Percentiles rank a stretch among this genome's conserved stretches.
These are phyloP conservation scores for Tangara arthus DNA, from an alignment of 2,797 vertebrate species.

Conservation along the genomic window DNA sequence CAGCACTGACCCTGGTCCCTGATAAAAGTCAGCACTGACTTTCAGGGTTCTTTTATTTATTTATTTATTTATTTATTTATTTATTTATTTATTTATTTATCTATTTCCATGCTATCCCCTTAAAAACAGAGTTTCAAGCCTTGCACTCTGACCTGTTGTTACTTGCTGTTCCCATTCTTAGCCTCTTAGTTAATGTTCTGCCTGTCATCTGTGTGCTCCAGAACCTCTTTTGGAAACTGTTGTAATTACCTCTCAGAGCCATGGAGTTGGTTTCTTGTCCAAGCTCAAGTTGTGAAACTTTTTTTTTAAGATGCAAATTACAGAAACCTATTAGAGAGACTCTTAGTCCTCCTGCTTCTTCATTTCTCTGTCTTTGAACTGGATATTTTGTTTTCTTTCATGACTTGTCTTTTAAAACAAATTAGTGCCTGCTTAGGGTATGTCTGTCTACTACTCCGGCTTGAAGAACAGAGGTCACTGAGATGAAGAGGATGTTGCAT, in stretches of 20 bases:
- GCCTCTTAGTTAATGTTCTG: background rate
- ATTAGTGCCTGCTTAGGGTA: background rate
- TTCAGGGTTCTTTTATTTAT: background rate
- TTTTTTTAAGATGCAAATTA: background rate
- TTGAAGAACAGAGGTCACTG: background rate
- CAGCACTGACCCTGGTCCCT: background rate
- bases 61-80: background rate
- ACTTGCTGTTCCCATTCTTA: background rate
- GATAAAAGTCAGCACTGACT: background rate
- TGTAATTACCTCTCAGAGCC: background rate
- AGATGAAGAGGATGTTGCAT: background rate
- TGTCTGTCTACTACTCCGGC: background rate
- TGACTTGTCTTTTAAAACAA: background rate
- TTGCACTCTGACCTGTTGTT: background rate
- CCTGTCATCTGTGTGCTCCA: background rate
- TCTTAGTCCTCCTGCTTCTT: background rate
- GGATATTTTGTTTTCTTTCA: background rate
- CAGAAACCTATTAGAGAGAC: background rate
- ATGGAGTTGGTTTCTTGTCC: background rate
- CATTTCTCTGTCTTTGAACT: background rate
- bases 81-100: background rate
- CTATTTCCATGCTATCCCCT: background rate
- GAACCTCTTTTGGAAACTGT: background rate
- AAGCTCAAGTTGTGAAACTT: background rate
- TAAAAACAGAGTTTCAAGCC: background rate